These are phyloP conservation scores for Ctenomys sociabilis DNA, from an alignment of 2,113 vertebrate species.

Conservation along the genomic window DNA sequence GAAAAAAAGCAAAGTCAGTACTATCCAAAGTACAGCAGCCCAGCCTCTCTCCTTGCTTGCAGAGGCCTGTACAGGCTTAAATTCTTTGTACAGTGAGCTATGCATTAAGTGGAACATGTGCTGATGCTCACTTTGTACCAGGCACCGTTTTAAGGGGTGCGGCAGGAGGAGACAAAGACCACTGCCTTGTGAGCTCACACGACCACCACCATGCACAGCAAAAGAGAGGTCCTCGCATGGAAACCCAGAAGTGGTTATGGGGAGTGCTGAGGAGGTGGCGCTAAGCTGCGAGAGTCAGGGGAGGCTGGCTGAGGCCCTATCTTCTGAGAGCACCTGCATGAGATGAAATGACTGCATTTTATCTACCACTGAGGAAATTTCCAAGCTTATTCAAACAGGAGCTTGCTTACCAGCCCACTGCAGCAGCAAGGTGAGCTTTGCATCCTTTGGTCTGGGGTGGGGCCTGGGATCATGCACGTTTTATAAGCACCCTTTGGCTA, in stretches of 20 bases:
- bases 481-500: not conserved
- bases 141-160: not conserved
- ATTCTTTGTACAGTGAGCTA: not conserved
- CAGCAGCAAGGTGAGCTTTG: rapidly evolving
- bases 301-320: not conserved
- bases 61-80: not conserved
- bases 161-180: not conserved
- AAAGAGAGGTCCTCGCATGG: not conserved
- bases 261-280: rapidly evolving
- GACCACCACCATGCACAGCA: not conserved
- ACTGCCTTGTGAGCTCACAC: not conserved
- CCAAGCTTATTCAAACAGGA: not conserved
- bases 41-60: not conserved
- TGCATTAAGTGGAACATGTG: not conserved
- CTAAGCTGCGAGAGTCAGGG: not conserved
- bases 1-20: not conserved
- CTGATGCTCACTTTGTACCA: not conserved
- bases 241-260: not conserved
- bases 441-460: not conserved
- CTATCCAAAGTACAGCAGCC: conserved; percentile 7
- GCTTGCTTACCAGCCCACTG: not conserved
- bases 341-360: not conserved
- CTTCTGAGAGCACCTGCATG: not conserved
- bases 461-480: not conserved
- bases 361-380: not conserved